Base-by-base conservation (phyloP, 2,888 invertebrate species). In the Agrochola lota region DNA sequence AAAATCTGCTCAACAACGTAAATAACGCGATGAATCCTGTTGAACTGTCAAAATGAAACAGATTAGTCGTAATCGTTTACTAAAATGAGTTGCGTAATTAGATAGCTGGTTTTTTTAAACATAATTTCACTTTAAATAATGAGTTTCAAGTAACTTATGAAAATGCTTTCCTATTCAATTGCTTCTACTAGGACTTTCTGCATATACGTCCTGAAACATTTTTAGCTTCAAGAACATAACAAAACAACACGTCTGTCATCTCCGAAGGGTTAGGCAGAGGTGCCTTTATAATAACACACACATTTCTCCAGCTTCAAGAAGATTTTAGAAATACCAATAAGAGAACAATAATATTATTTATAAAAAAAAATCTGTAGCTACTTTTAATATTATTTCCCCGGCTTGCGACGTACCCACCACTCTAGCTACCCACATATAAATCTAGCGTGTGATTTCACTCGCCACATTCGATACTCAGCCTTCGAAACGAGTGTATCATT, bases 401-500 rank as follows among this genome's bases (percentile, higher is more conserved):
- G 49, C 43, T 55, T 46, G 63, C 67, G 20, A 46, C 64, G 9
- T 73, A 77, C 77, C 86, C 86, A 87, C 85, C 86, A 87, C 92
- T 89, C 86, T 85, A 86, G 84, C 79, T 82, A 79, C 77, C 82
- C 79, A 89, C 90, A 91, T 95, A 95, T 95, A 95, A 92, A 93
- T 88, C 87, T 90, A 84, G 87, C 71, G 91, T 81, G 70, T 67
- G 90, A 91, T 94, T 94, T 94, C 94, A 90, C 95, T 91, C 81
- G 64, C 81, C 89, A 92, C 95, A 95, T 90, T 95, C 93, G 88
- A 89, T 87, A 89, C 89, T 90, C 84, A 89, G 89, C 90, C 88
- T 90, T 91, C 87, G 88, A 83, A n/a, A 88, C 88, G 90, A 86
- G 89, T 89, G 92, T 88, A 90, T 88, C 89, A 82, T 87, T 85